A percentile compares a stretch with the other conserved stretches of the same genome.
Conservation (phyloP, 2,888 invertebrate species). For the Caenorhabditis japonica region DNA sequence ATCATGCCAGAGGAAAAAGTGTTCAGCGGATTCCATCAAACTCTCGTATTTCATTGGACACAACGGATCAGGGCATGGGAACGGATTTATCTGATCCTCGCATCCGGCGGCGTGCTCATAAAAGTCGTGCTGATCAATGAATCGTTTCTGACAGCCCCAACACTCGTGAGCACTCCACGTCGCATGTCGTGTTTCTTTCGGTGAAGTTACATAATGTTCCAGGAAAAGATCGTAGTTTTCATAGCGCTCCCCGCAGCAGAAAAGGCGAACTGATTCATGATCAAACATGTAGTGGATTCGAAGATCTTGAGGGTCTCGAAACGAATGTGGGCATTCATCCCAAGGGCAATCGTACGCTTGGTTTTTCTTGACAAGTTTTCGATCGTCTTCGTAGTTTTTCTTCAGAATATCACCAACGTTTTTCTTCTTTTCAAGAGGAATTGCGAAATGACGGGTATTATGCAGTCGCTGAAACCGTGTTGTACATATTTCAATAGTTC, state of each 20-base stretch:
- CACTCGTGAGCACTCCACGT: constrained; percentile 35
- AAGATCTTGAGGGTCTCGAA: constrained; percentile 40
- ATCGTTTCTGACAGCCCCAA: constrained; percentile 26
- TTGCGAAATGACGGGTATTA: constrained; percentile 38
- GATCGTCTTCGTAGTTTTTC: constrained; percentile 28
- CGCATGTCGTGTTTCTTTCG: neutral
- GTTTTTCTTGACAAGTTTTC: constrained; percentile 23
- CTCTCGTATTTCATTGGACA: constrained; percentile 12
- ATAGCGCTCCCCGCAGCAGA: constrained; percentile 27
- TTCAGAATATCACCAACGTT: constrained; percentile 16
- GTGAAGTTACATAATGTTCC: constrained; percentile 13
- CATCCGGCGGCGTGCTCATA: constrained; percentile 3
- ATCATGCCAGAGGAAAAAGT: constrained; percentile 27
- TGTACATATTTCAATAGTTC: too few relatives aligned
- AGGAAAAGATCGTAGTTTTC: constrained; percentile 30
- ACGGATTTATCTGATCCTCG: constrained; percentile 6
- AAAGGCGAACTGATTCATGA: constrained; percentile 25
- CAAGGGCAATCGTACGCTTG: constrained; percentile 28
- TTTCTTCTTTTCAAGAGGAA: constrained; percentile 9
- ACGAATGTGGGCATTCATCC: constrained; percentile 23
- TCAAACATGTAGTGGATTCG: constrained; percentile 43
- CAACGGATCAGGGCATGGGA: constrained; percentile 31
- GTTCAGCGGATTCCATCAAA: constrained; percentile 2
- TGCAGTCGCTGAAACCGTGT: constrained; percentile 34
- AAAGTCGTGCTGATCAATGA: constrained; percentile 3